Conservation (phyloP, 2,113 vertebrate species). For the Mohoua ochrocephala region DNA sequence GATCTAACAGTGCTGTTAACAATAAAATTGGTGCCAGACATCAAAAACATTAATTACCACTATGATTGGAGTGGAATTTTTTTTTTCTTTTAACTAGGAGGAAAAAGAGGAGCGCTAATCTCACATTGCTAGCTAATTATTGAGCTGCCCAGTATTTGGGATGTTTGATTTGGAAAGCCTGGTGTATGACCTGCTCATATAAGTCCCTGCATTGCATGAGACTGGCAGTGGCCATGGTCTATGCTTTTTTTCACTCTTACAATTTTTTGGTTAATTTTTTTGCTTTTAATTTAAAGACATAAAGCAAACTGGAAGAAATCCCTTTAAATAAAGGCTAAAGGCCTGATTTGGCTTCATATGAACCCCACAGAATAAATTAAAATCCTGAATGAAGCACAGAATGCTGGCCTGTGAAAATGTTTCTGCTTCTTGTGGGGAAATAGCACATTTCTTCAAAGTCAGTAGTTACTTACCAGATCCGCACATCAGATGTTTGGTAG, state of each 20-base stretch:
- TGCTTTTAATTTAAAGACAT: not conserved
- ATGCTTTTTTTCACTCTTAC: not conserved
- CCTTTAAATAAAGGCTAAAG: not conserved
- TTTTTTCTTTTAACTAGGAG: not conserved
- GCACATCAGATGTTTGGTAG: rapidly evolving
- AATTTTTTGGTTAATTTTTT: not conserved
- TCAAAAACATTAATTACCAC: not conserved
- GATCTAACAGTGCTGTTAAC: not conserved
- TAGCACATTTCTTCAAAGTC: not conserved
- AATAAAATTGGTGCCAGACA: not conserved
- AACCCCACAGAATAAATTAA: not conserved
- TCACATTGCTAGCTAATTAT: not conserved
- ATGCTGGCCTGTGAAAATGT: not conserved
- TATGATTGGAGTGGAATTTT: not conserved
- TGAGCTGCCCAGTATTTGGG: not conserved
- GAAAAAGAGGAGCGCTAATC: not conserved
- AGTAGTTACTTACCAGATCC: not conserved
- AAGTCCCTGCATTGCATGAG: not conserved
- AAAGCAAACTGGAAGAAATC: not conserved
- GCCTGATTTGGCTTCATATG: not conserved
- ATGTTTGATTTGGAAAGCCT: not conserved
- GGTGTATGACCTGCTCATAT: not conserved
- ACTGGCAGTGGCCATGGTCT: not conserved
- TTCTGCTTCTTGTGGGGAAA: not conserved
- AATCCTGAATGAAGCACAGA: not conserved